These are phyloP conservation scores for Augochlora pura DNA, from an alignment of 1,140 invertebrate species.

Conservation along the genomic window DNA sequence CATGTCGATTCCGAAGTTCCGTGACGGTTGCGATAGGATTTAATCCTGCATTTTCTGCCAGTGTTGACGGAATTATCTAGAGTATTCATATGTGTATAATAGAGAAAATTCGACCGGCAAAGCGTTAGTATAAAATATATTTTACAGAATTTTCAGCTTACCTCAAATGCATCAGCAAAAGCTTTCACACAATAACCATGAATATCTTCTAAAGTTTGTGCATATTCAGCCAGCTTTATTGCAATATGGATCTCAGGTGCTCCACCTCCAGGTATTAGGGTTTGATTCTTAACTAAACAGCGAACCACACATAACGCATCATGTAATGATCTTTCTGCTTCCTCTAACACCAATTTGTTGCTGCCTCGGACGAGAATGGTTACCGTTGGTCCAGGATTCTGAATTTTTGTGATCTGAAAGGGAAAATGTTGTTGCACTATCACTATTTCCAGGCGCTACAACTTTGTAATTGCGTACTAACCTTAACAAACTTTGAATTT, in stretches of 20 bases:
- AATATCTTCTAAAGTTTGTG: slow-evolving; percentile 92
- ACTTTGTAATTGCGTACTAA: slow-evolving; percentile 67
- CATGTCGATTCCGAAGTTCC: slow-evolving; percentile 96
- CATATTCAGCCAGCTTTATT: slow-evolving; percentile 89
- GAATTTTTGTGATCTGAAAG: slow-evolving; percentile 91
- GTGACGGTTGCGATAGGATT: slow-evolving; percentile 99
- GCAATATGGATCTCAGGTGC: slow-evolving; percentile 98
- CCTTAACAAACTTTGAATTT: slow-evolving; percentile 95
- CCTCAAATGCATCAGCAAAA: slow-evolving; percentile 97
- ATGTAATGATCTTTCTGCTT: slow-evolving; percentile 97
- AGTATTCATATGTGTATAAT: slow-evolving; percentile 13
- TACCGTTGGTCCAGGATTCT: slow-evolving; percentile 93
- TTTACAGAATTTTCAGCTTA: slow-evolving; percentile 73
- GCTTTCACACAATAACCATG: slow-evolving; percentile 97
- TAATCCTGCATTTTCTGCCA: slow-evolving; percentile 99
- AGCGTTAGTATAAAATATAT: not conserved
- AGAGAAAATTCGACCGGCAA: not conserved
- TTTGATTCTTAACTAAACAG: slow-evolving; percentile 96
- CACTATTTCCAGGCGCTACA: not conserved
- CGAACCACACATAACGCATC: slow-evolving; percentile 99
- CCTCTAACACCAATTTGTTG: slow-evolving; percentile 97
- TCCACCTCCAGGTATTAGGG: slow-evolving; percentile 96
- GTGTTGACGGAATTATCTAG: slow-evolving; percentile 92
- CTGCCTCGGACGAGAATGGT: slow-evolving; percentile 97
- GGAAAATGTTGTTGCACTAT: not conserved